phyloP scores from a whole-genome alignment of 2,113 vertebrate species.

The Apteryx mantelli region DNA sequence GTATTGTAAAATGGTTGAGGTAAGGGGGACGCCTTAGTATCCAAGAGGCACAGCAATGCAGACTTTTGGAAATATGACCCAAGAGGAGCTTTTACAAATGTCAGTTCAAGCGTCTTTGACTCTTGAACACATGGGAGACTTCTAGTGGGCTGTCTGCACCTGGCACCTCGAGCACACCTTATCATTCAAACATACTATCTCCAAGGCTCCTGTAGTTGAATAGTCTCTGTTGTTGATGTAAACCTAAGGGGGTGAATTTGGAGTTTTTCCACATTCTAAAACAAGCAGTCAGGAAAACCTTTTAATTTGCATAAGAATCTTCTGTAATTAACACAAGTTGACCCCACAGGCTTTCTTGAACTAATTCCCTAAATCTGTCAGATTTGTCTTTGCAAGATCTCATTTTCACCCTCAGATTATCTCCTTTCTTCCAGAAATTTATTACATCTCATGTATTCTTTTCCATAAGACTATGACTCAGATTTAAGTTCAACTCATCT shows the following conservation, averaged over 20 bases:
- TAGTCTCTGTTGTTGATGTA: rapidly evolving
- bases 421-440: not conserved
- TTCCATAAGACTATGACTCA: rapidly evolving
- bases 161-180: not conserved
- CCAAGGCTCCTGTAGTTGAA: not conserved
- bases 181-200: not conserved
- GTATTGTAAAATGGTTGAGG: rapidly evolving
- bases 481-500: not conserved
- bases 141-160: not conserved
- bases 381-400: not conserved
- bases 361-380: not conserved
- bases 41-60: not conserved
- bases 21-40: not conserved
- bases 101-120: not conserved
- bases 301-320: not conserved
- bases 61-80: not conserved
- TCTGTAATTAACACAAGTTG: not conserved
- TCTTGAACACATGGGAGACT: not conserved
- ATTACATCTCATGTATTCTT: not conserved
- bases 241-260: not conserved
- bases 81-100: not conserved
- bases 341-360: not conserved
- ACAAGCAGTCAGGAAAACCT: not conserved
- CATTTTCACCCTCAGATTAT: not conserved
- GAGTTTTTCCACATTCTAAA: not conserved